These are phyloP conservation scores for Hemichromis elongatus DNA, from an alignment of 2,113 vertebrate species.

Conservation along the genomic window DNA sequence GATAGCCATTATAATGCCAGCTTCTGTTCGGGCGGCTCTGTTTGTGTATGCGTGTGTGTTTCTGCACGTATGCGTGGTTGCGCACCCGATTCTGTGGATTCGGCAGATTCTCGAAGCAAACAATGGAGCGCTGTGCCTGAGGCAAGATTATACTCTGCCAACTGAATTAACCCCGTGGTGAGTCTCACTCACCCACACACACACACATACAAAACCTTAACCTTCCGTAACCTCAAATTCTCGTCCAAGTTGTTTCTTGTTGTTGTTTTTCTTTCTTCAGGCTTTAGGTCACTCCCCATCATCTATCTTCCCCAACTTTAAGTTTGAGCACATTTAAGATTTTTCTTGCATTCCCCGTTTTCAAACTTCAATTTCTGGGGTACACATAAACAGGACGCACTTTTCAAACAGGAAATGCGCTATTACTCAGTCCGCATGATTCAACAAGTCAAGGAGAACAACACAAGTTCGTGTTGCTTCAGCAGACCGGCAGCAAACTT, in stretches of 20 bases:
- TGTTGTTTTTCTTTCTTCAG: not conserved
- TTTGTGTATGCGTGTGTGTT: slow-evolving; percentile 8
- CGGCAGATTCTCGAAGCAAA: slow-evolving; percentile 52
- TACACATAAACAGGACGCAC: not conserved
- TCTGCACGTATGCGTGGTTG: not conserved
- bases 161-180: not conserved
- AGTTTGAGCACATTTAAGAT: not conserved
- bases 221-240: slow-evolving; percentile 16
- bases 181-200: not conserved
- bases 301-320: not conserved
- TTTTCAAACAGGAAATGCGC: not conserved
- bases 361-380: not conserved
- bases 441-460: not conserved
- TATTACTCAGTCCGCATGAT: not conserved
- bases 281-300: not conserved
- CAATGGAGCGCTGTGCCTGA: slow-evolving; percentile 71
- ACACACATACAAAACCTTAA: not conserved
- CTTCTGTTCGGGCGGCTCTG: slow-evolving; percentile 58
- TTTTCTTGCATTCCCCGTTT: not conserved
- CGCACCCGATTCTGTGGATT: slow-evolving; percentile 55
- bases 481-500: not conserved
- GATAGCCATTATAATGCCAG: slow-evolving; percentile 62
- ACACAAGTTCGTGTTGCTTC: not conserved
- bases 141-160: slow-evolving; percentile 60
- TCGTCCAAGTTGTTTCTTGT: not conserved